Percentiles rank a stretch among this genome's conserved stretches.
phyloP scores from a whole-genome alignment of 2,888 invertebrate species.

The Oligia fasciuncula region DNA sequence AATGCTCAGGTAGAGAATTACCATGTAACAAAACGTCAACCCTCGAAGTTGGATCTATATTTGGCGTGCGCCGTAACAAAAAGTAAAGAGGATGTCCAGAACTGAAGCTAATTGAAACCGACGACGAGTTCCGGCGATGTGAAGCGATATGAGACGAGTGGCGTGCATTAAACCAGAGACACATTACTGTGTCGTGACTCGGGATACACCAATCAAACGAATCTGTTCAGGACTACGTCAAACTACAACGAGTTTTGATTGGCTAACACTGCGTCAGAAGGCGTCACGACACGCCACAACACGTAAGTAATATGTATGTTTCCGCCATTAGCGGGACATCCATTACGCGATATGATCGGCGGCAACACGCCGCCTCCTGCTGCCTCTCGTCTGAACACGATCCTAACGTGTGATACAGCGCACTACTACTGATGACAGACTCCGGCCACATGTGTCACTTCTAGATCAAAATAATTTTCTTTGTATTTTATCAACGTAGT shows the following conservation, averaged over 20 bases:
- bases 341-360: conserved; percentile 46
- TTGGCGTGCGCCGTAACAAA: conserved; percentile 22
- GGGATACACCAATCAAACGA: no score
- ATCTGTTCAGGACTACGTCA: no score
- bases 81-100: conserved; percentile 22
- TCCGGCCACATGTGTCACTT: background rate
- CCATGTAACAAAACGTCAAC: background rate
- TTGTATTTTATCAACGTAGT: background rate
- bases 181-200: no score
- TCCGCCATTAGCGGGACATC: conserved; percentile 35
- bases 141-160: conserved; percentile 15
- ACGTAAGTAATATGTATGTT: no score
- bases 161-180: conserved; percentile 1
- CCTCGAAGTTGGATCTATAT: background rate
- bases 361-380: conserved; percentile 6
- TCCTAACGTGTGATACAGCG: background rate
- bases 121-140: conserved; percentile 11
- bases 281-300: no score
- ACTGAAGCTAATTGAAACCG: conserved; percentile 23
- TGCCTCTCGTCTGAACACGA: conserved; percentile 8
- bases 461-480: background rate
- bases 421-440: background rate
- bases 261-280: no score
- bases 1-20: background rate
- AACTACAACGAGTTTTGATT: no score